Base-by-base conservation (phyloP, 2,888 invertebrate species). In the Beris morrisii region DNA sequence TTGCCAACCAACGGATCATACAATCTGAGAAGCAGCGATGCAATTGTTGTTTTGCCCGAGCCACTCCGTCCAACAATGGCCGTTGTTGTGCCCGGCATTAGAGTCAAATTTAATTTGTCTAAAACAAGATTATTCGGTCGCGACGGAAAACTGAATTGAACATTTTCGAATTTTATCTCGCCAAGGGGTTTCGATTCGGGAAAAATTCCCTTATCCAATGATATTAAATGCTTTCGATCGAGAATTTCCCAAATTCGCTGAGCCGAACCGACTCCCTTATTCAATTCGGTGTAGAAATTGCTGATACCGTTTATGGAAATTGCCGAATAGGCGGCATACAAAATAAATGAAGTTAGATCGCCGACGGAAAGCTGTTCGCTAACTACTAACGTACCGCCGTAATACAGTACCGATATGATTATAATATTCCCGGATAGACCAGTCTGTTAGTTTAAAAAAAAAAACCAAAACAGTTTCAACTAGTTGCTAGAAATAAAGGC, bases 291-390 rank as follows among this genome's bases (percentile, higher is more conserved):
- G 77, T 97, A 98, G 79, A 97, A 97, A 72, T 89, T 91, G 55
- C 93, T 92, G n/a, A 97, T 78, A 11, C 95, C 95, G 55, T 91
- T 90, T 46, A 97, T 87, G 46, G 96, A 94, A 38, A 96, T 86
- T 11, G 95, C 95, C 13, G 95, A 92, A 74, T 96, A 97, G 0
- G 92, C 95, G 0, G 97, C 96, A 76, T 98, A 98, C 12, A 98
- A 80, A 11, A 98, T 84, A 80, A 98, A 98, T 0, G 97, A 92
- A 0, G 97, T 96, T 15, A 98, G 83, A 70, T 91, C 90, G 5
- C 97, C 97, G 12, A 96, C 90, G 0, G 90, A 88, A 67, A 93
- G 81, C 22, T 88, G 83, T 52, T 91, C 86, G 2, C 89, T 87
- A 0, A 92, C 87, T 43, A 97, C 93, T 88, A 97, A 89, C 3